phyloP scores from a whole-genome alignment of 2,797 vertebrate genomes.

The Huso huso region DNA sequence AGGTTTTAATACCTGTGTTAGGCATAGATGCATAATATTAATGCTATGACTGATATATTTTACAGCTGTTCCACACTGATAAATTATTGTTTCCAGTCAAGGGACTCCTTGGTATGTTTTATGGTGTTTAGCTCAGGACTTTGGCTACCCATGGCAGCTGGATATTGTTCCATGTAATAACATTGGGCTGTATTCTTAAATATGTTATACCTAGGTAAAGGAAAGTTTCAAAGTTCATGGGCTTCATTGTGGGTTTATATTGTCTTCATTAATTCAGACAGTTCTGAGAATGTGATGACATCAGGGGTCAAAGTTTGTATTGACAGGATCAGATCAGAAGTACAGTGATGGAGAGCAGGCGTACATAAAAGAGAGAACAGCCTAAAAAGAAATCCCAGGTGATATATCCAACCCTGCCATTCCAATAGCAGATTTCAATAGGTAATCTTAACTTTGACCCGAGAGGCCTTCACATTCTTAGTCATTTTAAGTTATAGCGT shows the following conservation, averaged over 20 bases:
- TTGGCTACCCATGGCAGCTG: no score
- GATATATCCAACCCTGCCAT: not conserved
- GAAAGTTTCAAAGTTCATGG: no score
- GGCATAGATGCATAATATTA: no score
- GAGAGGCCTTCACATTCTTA: constrained; percentile 8
- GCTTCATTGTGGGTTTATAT: constrained; percentile 4
- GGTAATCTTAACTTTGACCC: not conserved
- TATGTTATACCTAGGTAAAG: no score
- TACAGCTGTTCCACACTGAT: no score
- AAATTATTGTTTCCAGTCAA: rapidly evolving
- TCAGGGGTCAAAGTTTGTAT: constrained; percentile 41
- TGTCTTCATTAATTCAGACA: constrained; percentile 16
- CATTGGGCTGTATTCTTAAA: no score
- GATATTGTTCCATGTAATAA: no score
- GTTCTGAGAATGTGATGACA: constrained; percentile 34
- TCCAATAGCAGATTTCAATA: not conserved
- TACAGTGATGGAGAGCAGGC: constrained; percentile 30
- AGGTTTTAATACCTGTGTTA: no score
- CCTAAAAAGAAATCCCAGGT: constrained; percentile 27
- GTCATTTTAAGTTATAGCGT: not conserved
- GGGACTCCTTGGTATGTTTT: no score
- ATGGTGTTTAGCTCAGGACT: no score
- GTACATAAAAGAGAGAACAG: constrained; percentile 30
- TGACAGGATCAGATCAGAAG: constrained; percentile 30
- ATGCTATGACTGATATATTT: no score